These are phyloP conservation scores for Cinclus cinclus DNA, from an alignment of 2,113 vertebrate species.

Conservation along the genomic window DNA sequence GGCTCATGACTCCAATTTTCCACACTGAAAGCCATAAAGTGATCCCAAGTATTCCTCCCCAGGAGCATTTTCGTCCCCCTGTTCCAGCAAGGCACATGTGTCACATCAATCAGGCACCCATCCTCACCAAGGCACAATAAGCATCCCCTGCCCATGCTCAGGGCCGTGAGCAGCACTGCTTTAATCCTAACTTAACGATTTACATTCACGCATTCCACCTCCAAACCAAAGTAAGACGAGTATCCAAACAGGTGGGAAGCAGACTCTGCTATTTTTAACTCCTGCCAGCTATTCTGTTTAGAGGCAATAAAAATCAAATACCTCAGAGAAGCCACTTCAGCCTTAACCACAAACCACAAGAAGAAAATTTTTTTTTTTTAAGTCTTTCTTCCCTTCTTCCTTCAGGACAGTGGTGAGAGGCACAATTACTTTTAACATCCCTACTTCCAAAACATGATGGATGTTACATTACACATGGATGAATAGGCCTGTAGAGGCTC, in stretches of 20 bases:
- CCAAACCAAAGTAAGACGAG: background rate
- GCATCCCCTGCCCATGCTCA: background rate
- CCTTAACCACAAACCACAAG: slow-evolving; percentile 41
- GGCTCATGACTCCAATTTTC: background rate
- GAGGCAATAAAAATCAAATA: slow-evolving; percentile 19
- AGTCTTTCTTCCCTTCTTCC: background rate
- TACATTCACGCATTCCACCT: background rate
- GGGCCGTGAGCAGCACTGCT: background rate
- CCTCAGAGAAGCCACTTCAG: background rate
- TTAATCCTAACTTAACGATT: background rate
- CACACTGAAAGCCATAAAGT: background rate
- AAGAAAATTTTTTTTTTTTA: background rate
- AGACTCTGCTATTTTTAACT: slow-evolving; percentile 42
- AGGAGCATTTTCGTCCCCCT: background rate
- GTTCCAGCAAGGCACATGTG: background rate
- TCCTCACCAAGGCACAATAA: background rate
- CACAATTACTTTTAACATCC: background rate
- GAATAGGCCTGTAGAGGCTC: background rate
- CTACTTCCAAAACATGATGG: background rate
- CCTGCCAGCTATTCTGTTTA: slow-evolving; percentile 1
- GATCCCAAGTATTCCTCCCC: background rate
- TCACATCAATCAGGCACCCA: background rate
- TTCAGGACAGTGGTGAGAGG: background rate
- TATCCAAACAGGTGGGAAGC: slow-evolving; percentile 57
- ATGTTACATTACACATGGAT: background rate